A percentile compares a stretch with the other conserved stretches of the same genome.
These are phyloP conservation scores for Listrodromus nycthemerus DNA, from an alignment of 2,888 invertebrate species.

Conservation along the genomic window DNA sequence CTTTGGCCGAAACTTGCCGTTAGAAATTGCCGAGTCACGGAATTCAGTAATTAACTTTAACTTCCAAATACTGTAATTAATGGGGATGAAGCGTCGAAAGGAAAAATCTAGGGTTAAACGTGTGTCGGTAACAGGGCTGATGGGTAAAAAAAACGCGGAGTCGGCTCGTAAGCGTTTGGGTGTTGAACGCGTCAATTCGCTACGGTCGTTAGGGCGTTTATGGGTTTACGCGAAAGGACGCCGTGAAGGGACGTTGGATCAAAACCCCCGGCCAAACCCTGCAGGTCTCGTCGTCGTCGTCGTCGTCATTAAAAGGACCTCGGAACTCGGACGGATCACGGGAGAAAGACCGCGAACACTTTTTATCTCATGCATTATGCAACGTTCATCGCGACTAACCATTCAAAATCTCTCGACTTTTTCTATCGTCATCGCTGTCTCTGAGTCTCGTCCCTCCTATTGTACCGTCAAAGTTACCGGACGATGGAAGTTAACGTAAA, in stretches of 20 bases:
- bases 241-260: slow-evolving; percentile 36
- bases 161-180: slow-evolving; percentile 19
- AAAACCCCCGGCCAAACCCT: not conserved
- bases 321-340: slow-evolving; percentile 44
- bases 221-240: slow-evolving; percentile 36
- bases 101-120: slow-evolving; percentile 34
- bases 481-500: slow-evolving; percentile 11
- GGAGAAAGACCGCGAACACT: slow-evolving; percentile 52
- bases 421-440: slow-evolving; percentile 9
- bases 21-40: not conserved
- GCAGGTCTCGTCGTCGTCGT: slow-evolving; percentile 43
- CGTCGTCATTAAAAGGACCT: slow-evolving; percentile 35
- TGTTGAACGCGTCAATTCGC: slow-evolving; percentile 54
- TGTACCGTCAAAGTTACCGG: slow-evolving; percentile 18
- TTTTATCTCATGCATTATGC: slow-evolving; percentile 64
- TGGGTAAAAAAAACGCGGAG: slow-evolving; percentile 38
- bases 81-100: not conserved
- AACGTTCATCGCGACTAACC: slow-evolving; percentile 43
- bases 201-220: slow-evolving; percentile 48
- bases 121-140: slow-evolving; percentile 8
- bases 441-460: not conserved
- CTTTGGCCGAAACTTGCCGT: not conserved
- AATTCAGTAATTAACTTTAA: slow-evolving; percentile 18
- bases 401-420: slow-evolving; percentile 27
- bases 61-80: not conserved